These are phyloP conservation scores for Athalia cordata DNA, from an alignment of 2,888 invertebrate genomes.

Conservation along the genomic window DNA sequence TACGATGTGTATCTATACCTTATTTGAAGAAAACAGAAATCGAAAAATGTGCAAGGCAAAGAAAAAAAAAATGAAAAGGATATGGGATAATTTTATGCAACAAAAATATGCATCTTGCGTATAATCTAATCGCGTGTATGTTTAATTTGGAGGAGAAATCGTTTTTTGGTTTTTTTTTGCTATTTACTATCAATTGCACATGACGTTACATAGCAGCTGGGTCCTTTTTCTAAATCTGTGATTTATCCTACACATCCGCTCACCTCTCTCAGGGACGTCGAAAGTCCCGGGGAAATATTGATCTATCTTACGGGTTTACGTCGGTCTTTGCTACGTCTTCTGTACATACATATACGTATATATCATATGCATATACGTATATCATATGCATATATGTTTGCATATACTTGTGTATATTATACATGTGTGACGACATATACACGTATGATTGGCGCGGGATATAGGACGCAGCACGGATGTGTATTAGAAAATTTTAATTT, in stretches of 20 bases:
- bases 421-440: neutral
- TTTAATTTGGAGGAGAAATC: no score
- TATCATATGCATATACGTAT: neutral
- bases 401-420: constrained; percentile 3
- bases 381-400: neutral
- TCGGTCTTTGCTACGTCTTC: neutral
- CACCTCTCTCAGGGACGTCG: constrained; percentile 8
- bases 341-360: neutral
- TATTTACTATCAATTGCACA: neutral
- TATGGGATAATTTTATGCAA: no score
- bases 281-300: constrained; percentile 22
- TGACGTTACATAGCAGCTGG: neutral
- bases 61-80: no score
- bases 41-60: no score
- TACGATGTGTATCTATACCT: no score
- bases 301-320: neutral
- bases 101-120: no score
- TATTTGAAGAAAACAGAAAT: no score
- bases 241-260: neutral
- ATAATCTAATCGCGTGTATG: no score
- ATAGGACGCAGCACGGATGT: no score
- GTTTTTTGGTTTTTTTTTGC: no score
- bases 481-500: no score
- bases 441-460: neutral
- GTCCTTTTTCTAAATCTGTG: constrained; percentile 1